These are phyloP conservation scores for Neoitamus cyanurus DNA, from an alignment of 2,888 invertebrate genomes.

Conservation along the genomic window DNA sequence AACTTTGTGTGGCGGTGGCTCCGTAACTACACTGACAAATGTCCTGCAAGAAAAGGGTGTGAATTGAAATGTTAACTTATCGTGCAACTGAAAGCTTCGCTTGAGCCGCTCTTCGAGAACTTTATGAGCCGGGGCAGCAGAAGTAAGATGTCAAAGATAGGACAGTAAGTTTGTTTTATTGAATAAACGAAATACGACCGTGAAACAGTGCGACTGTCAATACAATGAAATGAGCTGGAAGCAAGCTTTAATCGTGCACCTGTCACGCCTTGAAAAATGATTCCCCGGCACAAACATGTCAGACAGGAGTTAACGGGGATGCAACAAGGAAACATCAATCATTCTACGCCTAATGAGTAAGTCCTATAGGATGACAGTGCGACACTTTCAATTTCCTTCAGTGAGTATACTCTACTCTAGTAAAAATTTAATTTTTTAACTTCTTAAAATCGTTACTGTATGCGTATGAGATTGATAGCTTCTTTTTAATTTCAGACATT, in stretches of 20 bases:
- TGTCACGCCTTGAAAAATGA: slow-evolving; percentile 62
- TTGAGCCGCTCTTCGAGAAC: background rate
- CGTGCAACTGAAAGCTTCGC: background rate
- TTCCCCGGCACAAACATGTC: slow-evolving; percentile 53
- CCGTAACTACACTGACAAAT: slow-evolving; percentile 67
- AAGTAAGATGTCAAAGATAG: slow-evolving; percentile 15
- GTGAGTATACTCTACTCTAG: background rate
- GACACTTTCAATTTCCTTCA: slow-evolving; percentile 46
- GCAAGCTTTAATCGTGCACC: slow-evolving; percentile 51
- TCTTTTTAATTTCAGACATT: too few species aligned
- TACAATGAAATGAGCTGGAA: slow-evolving; percentile 25
- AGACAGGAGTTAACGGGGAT: slow-evolving; percentile 35
- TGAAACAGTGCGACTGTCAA: background rate
- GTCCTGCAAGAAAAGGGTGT: slow-evolving; percentile 60
- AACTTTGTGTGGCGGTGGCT: slow-evolving; percentile 59
- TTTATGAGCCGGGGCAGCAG: background rate
- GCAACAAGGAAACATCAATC: slow-evolving; percentile 50
- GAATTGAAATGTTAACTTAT: slow-evolving; percentile 15
- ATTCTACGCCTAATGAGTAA: slow-evolving; percentile 36
- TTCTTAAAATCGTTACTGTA: background rate
- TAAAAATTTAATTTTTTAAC: slow-evolving; percentile 13
- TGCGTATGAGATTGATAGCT: too few species aligned
- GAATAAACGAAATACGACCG: background rate
- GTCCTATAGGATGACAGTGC: background rate
- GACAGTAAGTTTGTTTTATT: slow-evolving; percentile 15